phyloP scores from a whole-genome alignment of 2,797 vertebrate genomes.

The Chlorospingus semifuscus region DNA sequence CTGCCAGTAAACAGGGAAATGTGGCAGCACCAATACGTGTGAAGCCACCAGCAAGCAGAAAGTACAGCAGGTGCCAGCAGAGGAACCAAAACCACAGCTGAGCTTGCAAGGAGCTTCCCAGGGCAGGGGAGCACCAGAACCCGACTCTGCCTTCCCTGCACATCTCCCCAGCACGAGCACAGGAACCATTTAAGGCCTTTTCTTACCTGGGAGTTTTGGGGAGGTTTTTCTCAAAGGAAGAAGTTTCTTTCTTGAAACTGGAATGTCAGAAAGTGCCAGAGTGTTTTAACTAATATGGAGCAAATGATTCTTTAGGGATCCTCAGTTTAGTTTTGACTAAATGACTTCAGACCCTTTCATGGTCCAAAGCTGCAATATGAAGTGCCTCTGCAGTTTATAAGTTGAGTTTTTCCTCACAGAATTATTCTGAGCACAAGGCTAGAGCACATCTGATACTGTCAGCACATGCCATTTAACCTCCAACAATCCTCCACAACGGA shows the following conservation, averaged over 20 bases:
- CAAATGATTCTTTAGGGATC: background rate
- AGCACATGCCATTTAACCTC: background rate
- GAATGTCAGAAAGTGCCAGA: background rate
- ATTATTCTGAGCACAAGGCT: background rate
- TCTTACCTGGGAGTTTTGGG: background rate
- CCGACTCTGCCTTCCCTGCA: background rate
- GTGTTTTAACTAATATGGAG: background rate
- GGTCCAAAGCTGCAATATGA: background rate
- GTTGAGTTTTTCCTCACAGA: background rate
- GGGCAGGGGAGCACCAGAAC: background rate
- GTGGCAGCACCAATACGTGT: background rate
- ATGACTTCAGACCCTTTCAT: background rate
- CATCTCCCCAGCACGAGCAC: fast-evolving
- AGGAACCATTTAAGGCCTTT: background rate
- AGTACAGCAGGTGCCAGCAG: background rate
- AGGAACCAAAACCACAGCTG: background rate
- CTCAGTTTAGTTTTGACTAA: background rate
- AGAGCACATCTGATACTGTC: background rate
- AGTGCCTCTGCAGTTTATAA: background rate
- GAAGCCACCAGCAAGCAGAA: background rate
- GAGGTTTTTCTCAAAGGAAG: background rate
- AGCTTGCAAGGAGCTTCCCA: background rate
- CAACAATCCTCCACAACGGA: background rate
- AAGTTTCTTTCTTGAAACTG: background rate
- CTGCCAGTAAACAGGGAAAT: background rate